Evolutionary conservation across 2,888 invertebrate genomes (phyloP).

Genomic region (Synanthedon myopaeformis): DNA sequence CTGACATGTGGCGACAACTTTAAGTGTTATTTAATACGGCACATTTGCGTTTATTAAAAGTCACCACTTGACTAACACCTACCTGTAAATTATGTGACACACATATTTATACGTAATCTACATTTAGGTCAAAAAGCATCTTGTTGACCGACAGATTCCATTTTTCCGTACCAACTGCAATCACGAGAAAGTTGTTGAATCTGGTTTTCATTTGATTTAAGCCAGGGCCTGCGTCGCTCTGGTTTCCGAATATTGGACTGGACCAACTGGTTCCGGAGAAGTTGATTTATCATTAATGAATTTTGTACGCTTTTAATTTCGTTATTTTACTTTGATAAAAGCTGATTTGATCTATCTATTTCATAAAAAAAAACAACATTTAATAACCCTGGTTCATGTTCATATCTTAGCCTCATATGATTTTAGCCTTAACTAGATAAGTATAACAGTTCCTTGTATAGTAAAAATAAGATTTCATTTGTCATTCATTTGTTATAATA

Average conservation of each 20-base stretch:
- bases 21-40: slow-evolving; percentile 51
- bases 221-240: slow-evolving; percentile 29
- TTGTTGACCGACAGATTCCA: slow-evolving; percentile 14
- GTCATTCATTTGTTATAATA: no score
- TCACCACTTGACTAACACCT: slow-evolving; percentile 17
- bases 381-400: no score
- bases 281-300: slow-evolving; percentile 6
- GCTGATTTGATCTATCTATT: no score
- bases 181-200: slow-evolving; percentile 50
- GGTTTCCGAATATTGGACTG: slow-evolving; percentile 29
- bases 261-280: slow-evolving; percentile 26
- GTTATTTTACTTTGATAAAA: neutral
- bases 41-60: slow-evolving; percentile 34
- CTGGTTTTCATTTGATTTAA: slow-evolving; percentile 35
- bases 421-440: no score
- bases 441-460: no score
- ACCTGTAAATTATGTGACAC: slow-evolving; percentile 21
- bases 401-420: no score
- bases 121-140: neutral
- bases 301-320: slow-evolving; percentile 2
- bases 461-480: no score
- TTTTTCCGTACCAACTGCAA: slow-evolving; percentile 21
- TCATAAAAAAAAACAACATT: no score
- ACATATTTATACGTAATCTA: neutral
- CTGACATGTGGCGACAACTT: slow-evolving; percentile 39